Conservation (phyloP, 2,888 invertebrate genomes). For the Aleiodes testaceus region DNA sequence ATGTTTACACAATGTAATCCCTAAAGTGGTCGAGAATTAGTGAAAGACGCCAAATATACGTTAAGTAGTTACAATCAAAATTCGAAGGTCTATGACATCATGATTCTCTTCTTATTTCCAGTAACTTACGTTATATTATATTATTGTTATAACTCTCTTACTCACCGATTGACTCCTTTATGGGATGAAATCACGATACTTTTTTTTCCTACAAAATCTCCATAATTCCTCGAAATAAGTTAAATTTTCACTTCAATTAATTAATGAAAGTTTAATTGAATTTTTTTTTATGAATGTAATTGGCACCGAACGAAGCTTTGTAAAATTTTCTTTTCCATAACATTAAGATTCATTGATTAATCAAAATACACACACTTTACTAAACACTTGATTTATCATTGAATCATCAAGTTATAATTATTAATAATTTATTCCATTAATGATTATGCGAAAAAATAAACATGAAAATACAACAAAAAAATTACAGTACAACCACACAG, state of each 20-base stretch:
- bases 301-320: too few relatives aligned
- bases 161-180: slow-evolving; percentile 12
- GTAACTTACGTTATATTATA: background rate
- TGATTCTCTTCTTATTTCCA: slow-evolving; percentile 4
- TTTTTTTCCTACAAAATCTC: background rate
- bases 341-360: too few relatives aligned
- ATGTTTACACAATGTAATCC: slow-evolving; percentile 17
- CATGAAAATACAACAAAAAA: background rate
- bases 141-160: slow-evolving; percentile 5
- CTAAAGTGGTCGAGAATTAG: slow-evolving; percentile 2
- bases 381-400: too few relatives aligned
- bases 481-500: background rate
- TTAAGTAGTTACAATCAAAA: slow-evolving; percentile 13
- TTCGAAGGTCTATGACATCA: slow-evolving; percentile 27
- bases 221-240: background rate
- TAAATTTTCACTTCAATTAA: too few relatives aligned
- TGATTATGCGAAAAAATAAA: background rate
- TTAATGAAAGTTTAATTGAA: too few relatives aligned
- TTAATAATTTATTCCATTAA: background rate
- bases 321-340: too few relatives aligned
- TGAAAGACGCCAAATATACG: background rate
- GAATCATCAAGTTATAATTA: too few relatives aligned
- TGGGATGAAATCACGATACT: background rate
- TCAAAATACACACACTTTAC: too few relatives aligned
- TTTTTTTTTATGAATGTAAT: too few relatives aligned